Evolutionary conservation across 2,888 invertebrate genomes (phyloP).

Genomic region (Mesoligia furuncula): DNA sequence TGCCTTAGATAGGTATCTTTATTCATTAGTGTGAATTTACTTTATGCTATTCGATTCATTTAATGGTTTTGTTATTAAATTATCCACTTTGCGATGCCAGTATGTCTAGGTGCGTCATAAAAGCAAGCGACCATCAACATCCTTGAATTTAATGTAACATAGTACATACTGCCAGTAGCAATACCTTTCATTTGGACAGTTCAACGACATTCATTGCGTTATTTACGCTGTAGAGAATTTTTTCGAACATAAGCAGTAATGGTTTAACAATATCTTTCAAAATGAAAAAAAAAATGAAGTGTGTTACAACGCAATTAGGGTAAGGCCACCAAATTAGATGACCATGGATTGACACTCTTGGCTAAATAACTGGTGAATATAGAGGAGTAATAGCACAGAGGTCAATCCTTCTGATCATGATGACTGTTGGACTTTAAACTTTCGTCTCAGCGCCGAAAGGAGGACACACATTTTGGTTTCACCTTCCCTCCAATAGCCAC

Average conservation of each 20-base stretch:
- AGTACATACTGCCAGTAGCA: too few species aligned
- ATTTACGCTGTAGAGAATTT: too few species aligned
- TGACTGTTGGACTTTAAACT: neutral
- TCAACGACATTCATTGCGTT: neutral
- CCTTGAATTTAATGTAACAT: neutral
- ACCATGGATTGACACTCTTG: neutral
- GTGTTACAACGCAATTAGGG: too few species aligned
- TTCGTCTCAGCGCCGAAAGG: neutral
- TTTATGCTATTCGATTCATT: neutral
- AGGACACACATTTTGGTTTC: too few species aligned
- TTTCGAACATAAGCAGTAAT: too few species aligned
- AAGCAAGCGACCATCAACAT: neutral
- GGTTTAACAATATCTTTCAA: too few species aligned
- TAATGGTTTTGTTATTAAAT: neutral
- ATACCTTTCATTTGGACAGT: too few species aligned
- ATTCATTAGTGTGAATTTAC: neutral
- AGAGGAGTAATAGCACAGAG: neutral
- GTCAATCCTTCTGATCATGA: neutral
- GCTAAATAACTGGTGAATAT: neutral
- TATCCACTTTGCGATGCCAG: neutral
- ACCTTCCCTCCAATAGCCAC: too few species aligned
- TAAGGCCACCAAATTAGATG: neutral
- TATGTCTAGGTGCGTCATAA: neutral
- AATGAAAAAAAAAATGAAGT: too few species aligned
- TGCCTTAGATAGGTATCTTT: slow-evolving; percentile 11